Conservation (phyloP, 2,888 invertebrate genomes). For the Carabus problematicus region DNA sequence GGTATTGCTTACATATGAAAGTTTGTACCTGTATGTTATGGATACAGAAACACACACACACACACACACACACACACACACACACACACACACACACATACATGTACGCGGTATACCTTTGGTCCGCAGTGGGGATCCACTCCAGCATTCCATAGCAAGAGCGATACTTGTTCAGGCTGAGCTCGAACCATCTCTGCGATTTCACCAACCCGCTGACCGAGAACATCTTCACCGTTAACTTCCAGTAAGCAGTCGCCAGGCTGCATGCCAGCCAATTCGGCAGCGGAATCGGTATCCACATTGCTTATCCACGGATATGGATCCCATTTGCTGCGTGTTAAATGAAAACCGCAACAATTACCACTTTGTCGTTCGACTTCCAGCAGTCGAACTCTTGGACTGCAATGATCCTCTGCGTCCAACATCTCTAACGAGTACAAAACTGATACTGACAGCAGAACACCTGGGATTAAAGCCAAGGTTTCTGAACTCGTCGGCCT, state of each 20-base stretch:
- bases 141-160: constrained; percentile 63
- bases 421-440: constrained; percentile 50
- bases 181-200: constrained; percentile 63
- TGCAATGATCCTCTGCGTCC: constrained; percentile 53
- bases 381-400: constrained; percentile 57
- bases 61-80: background rate
- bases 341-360: constrained; percentile 73
- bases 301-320: constrained; percentile 82
- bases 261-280: constrained; percentile 69
- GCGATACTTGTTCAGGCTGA: constrained; percentile 57
- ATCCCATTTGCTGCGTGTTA: constrained; percentile 80
- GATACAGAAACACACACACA: constrained; percentile 1
- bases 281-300: constrained; percentile 69
- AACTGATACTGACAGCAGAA: background rate
- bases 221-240: constrained; percentile 62
- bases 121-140: constrained; percentile 60
- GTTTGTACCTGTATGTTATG: background rate
- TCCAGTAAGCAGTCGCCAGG: constrained; percentile 77
- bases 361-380: constrained; percentile 67
- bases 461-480: too few species aligned
- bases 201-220: constrained; percentile 62
- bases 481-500: constrained; percentile 1
- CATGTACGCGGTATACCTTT: constrained; percentile 52
- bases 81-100: constrained; percentile 3
- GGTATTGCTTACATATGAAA: background rate